These are phyloP conservation scores for Ferdinandea cuprea DNA, from an alignment of 2,888 invertebrate species.

Conservation along the genomic window DNA sequence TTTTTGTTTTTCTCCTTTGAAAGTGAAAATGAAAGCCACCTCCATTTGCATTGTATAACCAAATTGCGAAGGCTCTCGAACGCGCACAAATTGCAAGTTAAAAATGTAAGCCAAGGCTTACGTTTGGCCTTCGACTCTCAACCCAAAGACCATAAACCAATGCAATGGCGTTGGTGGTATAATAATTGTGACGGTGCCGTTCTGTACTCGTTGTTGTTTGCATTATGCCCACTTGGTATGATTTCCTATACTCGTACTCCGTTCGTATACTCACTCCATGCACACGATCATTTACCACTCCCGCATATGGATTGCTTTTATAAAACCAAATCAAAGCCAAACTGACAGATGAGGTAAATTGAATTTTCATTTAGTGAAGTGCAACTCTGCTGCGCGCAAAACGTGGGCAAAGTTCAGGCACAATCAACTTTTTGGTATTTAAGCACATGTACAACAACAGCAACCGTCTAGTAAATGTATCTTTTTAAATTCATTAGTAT, in stretches of 20 bases:
- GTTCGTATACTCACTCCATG: no score
- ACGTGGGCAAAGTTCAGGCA: conserved; percentile 43
- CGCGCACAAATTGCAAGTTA: conserved; percentile 50
- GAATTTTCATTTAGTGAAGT: conserved; percentile 32
- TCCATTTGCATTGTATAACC: conserved; percentile 56
- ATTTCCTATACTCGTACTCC: conserved; percentile 21
- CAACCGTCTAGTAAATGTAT: not conserved
- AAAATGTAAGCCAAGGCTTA: conserved; percentile 73
- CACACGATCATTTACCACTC: conserved; percentile 52
- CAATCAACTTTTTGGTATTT: conserved; percentile 41
- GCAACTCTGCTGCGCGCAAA: not conserved
- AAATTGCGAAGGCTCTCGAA: conserved; percentile 1
- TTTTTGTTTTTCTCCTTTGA: not conserved
- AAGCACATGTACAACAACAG: no score
- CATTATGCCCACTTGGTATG: conserved; percentile 44
- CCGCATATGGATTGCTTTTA: conserved; percentile 46
- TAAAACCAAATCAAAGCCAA: conserved; percentile 38
- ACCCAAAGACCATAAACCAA: conserved; percentile 68
- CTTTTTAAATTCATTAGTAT: conserved; percentile 47
- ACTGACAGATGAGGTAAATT: conserved; percentile 50
- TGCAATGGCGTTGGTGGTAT: conserved; percentile 58
- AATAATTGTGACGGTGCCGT: conserved; percentile 59
- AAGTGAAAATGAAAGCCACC: conserved; percentile 59
- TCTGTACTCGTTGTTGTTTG: conserved; percentile 5
- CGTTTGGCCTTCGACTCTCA: conserved; percentile 66